Conservation (phyloP, 92 coral and sea anemone species). For the Porites rus region DNA sequence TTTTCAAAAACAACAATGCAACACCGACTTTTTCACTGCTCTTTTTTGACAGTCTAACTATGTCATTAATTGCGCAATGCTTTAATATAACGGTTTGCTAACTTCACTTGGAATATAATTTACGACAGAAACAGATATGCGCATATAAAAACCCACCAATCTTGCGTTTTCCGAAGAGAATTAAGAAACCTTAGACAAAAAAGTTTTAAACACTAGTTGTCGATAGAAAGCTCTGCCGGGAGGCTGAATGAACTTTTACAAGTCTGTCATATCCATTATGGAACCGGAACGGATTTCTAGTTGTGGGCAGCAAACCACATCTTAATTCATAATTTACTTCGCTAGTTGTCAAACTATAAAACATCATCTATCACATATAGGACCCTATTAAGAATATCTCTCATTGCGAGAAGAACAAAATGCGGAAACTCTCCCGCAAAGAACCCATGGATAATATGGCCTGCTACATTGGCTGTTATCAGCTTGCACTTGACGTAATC, state of each 20-base stretch:
- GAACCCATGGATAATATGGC: background rate
- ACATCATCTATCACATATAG: background rate
- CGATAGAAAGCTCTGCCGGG: too few species aligned
- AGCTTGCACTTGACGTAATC: background rate
- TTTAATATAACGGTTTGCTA: slow-evolving; percentile 19
- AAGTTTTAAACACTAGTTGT: too few species aligned
- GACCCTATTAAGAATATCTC: background rate
- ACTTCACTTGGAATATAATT: background rate
- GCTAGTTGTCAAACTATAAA: background rate
- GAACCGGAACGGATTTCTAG: too few species aligned
- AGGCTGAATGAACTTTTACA: too few species aligned
- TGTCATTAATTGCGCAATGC: slow-evolving; percentile 25
- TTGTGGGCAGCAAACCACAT: too few species aligned
- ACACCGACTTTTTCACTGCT: background rate
- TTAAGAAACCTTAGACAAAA: too few species aligned
- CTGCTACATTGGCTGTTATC: background rate
- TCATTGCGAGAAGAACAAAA: background rate
- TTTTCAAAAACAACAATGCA: background rate
- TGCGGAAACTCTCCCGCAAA: background rate
- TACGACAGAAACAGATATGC: too few species aligned
- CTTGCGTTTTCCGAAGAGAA: too few species aligned
- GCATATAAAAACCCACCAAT: too few species aligned
- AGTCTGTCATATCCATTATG: too few species aligned
- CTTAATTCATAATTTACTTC: background rate
- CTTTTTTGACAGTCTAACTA: background rate